Conservation (phyloP, 2,888 invertebrate genomes). For the Phyllotreta striolata region DNA sequence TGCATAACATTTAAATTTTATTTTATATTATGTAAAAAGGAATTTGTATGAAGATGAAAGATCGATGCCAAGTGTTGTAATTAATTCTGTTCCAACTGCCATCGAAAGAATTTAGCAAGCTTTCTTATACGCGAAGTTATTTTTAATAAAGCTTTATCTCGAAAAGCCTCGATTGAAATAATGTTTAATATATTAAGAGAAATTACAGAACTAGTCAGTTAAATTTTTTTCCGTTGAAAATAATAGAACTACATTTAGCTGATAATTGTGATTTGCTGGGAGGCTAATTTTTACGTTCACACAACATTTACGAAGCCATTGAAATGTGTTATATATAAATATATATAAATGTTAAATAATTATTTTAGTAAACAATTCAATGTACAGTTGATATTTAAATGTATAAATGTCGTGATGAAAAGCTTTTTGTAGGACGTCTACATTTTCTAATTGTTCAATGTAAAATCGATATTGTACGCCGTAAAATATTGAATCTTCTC, state of each 20-base stretch:
- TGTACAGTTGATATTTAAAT: constrained; percentile 46
- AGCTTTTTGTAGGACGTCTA: constrained; percentile 39
- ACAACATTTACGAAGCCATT: constrained; percentile 37
- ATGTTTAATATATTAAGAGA: not conserved
- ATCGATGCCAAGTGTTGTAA: no score
- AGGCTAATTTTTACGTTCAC: constrained; percentile 35
- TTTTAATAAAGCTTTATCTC: no score
- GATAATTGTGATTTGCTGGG: constrained; percentile 30
- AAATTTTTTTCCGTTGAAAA: not conserved
- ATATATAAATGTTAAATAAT: constrained; percentile 43
- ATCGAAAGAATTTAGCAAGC: no score
- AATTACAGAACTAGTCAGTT: not conserved
- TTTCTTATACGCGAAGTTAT: no score
- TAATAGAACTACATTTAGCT: constrained; percentile 23
- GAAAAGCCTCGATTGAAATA: no score
- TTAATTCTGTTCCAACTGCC: no score
- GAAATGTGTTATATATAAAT: constrained; percentile 36
- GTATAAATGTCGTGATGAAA: constrained; percentile 38
- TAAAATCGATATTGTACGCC: constrained; percentile 14
- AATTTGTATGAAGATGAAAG: no score
- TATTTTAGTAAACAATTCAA: constrained; percentile 46
- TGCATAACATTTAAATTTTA: no score
- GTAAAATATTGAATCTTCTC: constrained; percentile 2
- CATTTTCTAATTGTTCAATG: constrained; percentile 29
- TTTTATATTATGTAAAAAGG: no score